Evolutionary conservation across 2,113 vertebrate species (phyloP).

Genomic region (Anser cygnoides): DNA sequence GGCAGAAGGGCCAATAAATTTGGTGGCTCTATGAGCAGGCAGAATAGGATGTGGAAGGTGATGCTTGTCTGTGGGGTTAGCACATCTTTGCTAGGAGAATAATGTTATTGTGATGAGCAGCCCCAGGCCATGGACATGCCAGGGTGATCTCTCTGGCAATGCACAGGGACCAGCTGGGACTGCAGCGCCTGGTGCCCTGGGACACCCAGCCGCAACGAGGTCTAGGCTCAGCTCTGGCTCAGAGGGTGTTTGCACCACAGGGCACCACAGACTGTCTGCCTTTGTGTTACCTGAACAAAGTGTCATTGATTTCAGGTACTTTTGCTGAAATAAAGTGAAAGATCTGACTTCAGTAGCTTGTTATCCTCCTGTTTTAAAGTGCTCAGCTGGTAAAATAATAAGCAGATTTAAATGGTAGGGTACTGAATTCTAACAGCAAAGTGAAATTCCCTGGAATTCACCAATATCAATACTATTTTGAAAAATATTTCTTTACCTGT

Average conservation of each 20-base stretch:
- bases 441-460: not conserved
- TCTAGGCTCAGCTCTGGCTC: not conserved
- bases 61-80: not conserved
- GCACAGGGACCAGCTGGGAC: not conserved
- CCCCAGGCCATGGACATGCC: accelerated
- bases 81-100: not conserved
- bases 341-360: not conserved
- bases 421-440: not conserved
- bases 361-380: not conserved
- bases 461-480: not conserved
- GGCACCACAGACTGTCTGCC: not conserved
- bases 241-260: not conserved
- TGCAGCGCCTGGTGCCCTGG: accelerated
- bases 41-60: not conserved
- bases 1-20: not conserved
- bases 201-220: accelerated
- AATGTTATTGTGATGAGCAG: not conserved
- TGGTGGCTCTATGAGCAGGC: not conserved
- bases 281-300: not conserved
- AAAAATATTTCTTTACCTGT: not conserved
- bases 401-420: not conserved
- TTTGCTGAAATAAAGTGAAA: not conserved
- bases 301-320: not conserved
- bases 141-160: accelerated
- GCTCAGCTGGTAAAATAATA: not conserved